Percentiles rank a stretch among this genome's conserved stretches.
phyloP scores from a whole-genome alignment of 2,797 vertebrate genomes.

The Vultur gryphus region DNA sequence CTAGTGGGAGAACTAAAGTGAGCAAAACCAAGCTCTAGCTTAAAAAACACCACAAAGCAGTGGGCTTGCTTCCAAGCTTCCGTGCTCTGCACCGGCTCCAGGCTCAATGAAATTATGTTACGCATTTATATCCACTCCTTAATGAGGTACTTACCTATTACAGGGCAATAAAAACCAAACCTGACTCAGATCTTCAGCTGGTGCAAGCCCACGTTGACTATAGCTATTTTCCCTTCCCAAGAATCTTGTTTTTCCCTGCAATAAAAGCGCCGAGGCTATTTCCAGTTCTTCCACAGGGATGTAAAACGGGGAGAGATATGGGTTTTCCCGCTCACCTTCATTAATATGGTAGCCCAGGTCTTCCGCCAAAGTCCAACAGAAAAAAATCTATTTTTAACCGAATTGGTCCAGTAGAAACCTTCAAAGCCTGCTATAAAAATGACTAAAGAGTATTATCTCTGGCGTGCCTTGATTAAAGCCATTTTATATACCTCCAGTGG shows the following conservation, averaged over 20 bases:
- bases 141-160: background rate
- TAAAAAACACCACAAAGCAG: background rate
- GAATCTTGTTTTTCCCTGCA: background rate
- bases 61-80: background rate
- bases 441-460: background rate
- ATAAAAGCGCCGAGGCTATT: background rate
- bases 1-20: background rate
- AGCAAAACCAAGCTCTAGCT: background rate
- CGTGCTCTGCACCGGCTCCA: fast-evolving
- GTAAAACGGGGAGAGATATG: background rate
- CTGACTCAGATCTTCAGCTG: background rate
- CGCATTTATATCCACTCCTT: background rate
- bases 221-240: background rate
- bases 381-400: conserved; percentile 27
- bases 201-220: background rate
- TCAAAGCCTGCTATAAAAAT: background rate
- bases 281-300: background rate
- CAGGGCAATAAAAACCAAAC: background rate
- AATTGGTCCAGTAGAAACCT: background rate
- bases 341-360: background rate
- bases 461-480: background rate
- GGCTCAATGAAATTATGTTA: background rate
- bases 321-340: background rate
- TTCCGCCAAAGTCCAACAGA: background rate
- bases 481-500: background rate